Conservation (phyloP, 2,888 invertebrate species). For the Dynastes hyllus region DNA sequence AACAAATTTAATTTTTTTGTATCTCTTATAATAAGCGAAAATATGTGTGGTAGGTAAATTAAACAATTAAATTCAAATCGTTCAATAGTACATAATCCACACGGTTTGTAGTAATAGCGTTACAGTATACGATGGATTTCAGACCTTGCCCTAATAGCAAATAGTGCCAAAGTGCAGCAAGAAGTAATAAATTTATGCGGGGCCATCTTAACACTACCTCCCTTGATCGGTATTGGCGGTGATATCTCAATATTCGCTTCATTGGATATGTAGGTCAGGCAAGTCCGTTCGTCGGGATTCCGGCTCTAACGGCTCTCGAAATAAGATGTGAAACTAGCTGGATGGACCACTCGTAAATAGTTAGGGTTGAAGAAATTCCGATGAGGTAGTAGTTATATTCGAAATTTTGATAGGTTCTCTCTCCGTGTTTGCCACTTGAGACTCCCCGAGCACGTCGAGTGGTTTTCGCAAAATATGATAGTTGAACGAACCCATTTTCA, state of each 20-base stretch:
- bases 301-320: conserved; percentile 61
- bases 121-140: too few species aligned
- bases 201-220: conserved; percentile 19
- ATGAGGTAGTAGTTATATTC: conserved; percentile 35
- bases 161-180: background rate
- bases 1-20: too few species aligned
- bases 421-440: conserved; percentile 36
- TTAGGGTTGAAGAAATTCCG: conserved; percentile 55
- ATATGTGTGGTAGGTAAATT: too few species aligned
- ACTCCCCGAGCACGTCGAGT: conserved; percentile 31
- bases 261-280: conserved; percentile 63
- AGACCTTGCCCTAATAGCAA: too few species aligned
- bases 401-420: conserved; percentile 39
- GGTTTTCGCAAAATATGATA: conserved; percentile 29
- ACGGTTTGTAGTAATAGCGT: too few species aligned
- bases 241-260: conserved; percentile 64
- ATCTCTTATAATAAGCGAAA: too few species aligned
- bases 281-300: conserved; percentile 60
- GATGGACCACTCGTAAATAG: conserved; percentile 60
- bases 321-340: conserved; percentile 62
- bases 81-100: too few species aligned
- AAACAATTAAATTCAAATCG: background rate
- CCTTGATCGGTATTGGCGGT: conserved; percentile 62
- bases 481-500: conserved; percentile 33
- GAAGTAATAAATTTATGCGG: conserved; percentile 11